Percentiles rank a stretch among this genome's conserved stretches.
Conservation (phyloP, 2,888 invertebrate species). For the Melanostoma scalare region DNA sequence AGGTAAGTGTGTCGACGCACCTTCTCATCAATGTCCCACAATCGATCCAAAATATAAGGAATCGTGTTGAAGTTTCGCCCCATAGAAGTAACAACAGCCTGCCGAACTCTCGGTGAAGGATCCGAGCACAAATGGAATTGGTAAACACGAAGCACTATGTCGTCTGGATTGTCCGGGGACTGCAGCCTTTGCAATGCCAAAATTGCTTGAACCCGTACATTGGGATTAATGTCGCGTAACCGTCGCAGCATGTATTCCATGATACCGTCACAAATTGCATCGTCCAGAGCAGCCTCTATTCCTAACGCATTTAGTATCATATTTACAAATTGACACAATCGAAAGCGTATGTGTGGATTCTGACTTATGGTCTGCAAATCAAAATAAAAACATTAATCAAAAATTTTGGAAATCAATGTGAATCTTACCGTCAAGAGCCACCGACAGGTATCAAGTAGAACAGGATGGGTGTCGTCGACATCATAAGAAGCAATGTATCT, state of each 20-base stretch:
- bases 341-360: conserved; percentile 85
- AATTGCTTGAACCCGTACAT: conserved; percentile 91
- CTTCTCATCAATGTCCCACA: conserved; percentile 89
- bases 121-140: conserved; percentile 88
- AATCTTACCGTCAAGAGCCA: conserved; percentile 78
- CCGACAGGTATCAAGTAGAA: conserved; percentile 77
- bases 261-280: conserved; percentile 88
- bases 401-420: background rate
- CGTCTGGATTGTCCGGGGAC: conserved; percentile 88
- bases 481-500: conserved; percentile 87
- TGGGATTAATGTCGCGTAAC: conserved; percentile 88
- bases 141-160: conserved; percentile 89
- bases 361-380: conserved; percentile 82
- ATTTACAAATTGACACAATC: conserved; percentile 90
- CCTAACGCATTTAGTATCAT: conserved; percentile 89
- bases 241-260: conserved; percentile 87
- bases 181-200: conserved; percentile 90
- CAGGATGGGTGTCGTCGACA: conserved; percentile 81
- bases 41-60: conserved; percentile 87
- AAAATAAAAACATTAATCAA: background rate
- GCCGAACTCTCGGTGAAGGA: conserved; percentile 88
- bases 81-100: conserved; percentile 88
- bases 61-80: conserved; percentile 88
- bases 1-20: conserved; percentile 85
- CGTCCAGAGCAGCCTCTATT: conserved; percentile 89